Conservation (phyloP, 2,797 vertebrate species). For the Micrastur ruficollis region DNA sequence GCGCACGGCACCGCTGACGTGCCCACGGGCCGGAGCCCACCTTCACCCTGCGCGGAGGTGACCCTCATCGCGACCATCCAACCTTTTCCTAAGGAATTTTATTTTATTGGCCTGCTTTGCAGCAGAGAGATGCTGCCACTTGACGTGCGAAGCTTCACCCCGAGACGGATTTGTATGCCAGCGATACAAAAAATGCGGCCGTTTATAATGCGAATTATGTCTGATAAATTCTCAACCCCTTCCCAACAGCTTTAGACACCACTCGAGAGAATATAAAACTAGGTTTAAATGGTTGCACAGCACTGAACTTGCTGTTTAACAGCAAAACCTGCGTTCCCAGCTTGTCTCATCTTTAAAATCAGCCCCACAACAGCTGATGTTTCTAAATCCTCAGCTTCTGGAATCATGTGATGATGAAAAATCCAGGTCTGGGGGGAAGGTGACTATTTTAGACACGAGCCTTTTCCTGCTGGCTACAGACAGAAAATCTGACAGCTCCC, state of each 20-base stretch:
- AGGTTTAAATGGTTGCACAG: not conserved
- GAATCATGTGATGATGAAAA: not conserved
- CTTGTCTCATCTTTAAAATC: not conserved
- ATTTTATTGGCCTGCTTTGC: not conserved
- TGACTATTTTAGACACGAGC: not conserved
- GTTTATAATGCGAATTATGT: not conserved
- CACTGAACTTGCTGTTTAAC: not conserved
- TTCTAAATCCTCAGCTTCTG: constrained; percentile 22
- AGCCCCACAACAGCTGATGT: not conserved
- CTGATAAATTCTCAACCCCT: not conserved
- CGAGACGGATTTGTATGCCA: not conserved
- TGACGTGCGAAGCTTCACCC: not conserved
- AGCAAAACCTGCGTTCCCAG: not conserved
- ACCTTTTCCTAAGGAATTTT: not conserved
- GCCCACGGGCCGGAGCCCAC: not conserved
- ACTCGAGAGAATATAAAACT: not conserved
- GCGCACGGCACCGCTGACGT: not conserved
- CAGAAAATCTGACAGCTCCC: not conserved
- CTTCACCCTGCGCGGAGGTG: no score
- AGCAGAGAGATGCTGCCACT: not conserved
- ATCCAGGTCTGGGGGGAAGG: not conserved
- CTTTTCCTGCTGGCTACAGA: constrained; percentile 17
- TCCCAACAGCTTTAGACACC: not conserved
- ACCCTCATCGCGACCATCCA: fast-evolving
- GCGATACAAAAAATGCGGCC: not conserved